Evolutionary conservation across 92 coral and sea anemone species (phyloP).

Genomic region (Scolanthus callimorphus): DNA sequence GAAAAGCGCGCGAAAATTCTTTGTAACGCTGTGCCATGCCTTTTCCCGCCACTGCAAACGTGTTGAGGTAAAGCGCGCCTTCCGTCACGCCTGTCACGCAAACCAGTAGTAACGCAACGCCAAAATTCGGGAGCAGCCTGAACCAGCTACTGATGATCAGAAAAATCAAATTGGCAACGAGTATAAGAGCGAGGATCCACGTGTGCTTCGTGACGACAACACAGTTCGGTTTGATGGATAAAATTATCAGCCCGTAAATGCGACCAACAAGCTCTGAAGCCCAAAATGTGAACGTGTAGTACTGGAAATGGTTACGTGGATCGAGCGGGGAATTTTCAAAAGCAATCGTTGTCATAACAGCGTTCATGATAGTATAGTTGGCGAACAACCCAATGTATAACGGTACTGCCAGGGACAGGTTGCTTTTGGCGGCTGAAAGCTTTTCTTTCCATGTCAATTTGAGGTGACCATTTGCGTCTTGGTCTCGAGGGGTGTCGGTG

Average conservation of each 20-base stretch:
- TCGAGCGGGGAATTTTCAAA: conserved; percentile 27
- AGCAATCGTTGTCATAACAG: conserved; percentile 17
- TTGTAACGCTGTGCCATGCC: conserved; percentile 6
- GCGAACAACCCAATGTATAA: conserved; percentile 18
- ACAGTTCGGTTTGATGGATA: conserved; percentile 13
- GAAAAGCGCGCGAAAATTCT: conserved; percentile 40
- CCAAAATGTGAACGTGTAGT: conserved; percentile 24
- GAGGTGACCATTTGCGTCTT: not conserved
- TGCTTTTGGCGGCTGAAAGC: conserved; percentile 8
- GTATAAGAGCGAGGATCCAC: conserved; percentile 20
- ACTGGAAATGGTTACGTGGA: conserved; percentile 24
- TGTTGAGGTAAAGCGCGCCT: conserved; percentile 35
- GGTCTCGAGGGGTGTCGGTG: not conserved
- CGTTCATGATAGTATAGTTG: conserved; percentile 19
- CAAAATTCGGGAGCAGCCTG: conserved; percentile 14
- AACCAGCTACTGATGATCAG: conserved; percentile 19
- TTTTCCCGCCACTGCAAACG: conserved; percentile 40
- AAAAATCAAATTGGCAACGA: conserved; percentile 11
- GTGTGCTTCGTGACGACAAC: conserved; percentile 21
- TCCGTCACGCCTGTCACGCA: conserved; percentile 15
- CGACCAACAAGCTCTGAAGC: conserved; percentile 17
- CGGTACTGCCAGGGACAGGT: conserved; percentile 12
- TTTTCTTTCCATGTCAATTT: conserved; percentile 20
- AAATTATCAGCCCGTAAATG: conserved; percentile 21
- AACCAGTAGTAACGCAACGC: not conserved